Conservation (phyloP, 1,140 invertebrate genomes). For the Trinorchestia longiramus region DNA sequence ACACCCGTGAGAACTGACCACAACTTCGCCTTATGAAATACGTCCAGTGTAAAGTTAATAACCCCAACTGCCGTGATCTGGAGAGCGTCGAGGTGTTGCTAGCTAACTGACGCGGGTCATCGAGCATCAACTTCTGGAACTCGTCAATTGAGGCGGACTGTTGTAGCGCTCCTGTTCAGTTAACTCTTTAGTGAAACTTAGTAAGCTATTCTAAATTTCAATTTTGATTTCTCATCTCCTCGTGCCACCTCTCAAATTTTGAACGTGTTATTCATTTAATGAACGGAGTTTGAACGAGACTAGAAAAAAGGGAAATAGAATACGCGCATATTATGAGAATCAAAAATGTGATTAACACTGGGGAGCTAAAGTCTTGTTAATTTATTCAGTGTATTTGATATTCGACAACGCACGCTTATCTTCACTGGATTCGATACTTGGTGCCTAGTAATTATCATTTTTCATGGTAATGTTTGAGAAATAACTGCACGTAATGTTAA, state of each 20-base stretch:
- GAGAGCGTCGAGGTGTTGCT: neutral
- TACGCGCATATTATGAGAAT: too few relatives aligned
- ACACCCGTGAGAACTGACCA: neutral
- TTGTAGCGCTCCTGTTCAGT: too few relatives aligned
- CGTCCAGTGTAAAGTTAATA: neutral
- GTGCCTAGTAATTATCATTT: too few relatives aligned
- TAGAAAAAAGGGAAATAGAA: neutral
- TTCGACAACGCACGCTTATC: too few relatives aligned
- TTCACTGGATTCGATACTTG: too few relatives aligned
- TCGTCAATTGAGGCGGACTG: too few relatives aligned
- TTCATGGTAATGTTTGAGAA: too few relatives aligned
- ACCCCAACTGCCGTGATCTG: neutral
- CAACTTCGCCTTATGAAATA: neutral
- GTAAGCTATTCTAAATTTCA: neutral
- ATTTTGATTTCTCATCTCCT: neutral
- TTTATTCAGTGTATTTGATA: too few relatives aligned
- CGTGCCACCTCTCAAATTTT: neutral
- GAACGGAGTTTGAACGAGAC: neutral
- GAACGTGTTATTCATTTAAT: neutral
- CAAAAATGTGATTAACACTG: too few relatives aligned
- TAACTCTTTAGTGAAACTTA: too few relatives aligned
- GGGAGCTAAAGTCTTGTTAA: too few relatives aligned
- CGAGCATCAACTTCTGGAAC: neutral
- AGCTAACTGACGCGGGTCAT: neutral
- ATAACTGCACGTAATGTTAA: too few relatives aligned